These are phyloP conservation scores for Erithacus rubecula DNA, from an alignment of 2,797 vertebrate genomes.

Conservation along the genomic window DNA sequence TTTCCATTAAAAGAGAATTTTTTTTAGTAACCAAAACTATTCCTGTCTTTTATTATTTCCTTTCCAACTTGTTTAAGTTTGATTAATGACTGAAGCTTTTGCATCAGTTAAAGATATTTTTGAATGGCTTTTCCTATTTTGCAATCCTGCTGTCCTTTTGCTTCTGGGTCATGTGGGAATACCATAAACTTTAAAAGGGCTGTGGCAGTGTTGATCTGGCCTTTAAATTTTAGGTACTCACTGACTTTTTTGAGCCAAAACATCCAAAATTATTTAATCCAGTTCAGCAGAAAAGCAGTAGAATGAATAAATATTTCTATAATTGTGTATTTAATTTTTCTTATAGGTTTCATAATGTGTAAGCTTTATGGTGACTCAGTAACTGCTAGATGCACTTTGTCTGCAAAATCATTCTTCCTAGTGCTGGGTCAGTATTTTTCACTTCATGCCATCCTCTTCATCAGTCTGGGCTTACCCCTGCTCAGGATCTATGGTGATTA, in stretches of 20 bases:
- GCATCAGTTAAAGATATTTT: slow-evolving; percentile 29
- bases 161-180: not conserved
- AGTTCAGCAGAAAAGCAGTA: not conserved
- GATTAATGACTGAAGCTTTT: slow-evolving; percentile 11
- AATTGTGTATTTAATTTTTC: not conserved
- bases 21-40: slow-evolving; percentile 15
- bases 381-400: not conserved
- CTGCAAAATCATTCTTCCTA: not conserved
- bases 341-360: not conserved
- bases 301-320: not conserved
- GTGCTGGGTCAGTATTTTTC: not conserved
- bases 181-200: not conserved
- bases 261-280: not conserved
- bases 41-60: slow-evolving; percentile 24
- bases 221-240: not conserved
- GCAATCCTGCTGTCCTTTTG: not conserved
- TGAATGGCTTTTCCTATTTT: not conserved
- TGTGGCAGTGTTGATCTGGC: not conserved
- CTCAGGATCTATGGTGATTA: not conserved
- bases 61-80: slow-evolving; percentile 2
- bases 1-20: slow-evolving; percentile 8
- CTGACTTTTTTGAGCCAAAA: slow-evolving; percentile 17
- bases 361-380: not conserved
- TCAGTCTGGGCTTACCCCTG: not conserved
- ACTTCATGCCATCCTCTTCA: not conserved